Evolutionary conservation across 2,888 invertebrate species (phyloP).

Genomic region (Sarcophaga variegata): DNA sequence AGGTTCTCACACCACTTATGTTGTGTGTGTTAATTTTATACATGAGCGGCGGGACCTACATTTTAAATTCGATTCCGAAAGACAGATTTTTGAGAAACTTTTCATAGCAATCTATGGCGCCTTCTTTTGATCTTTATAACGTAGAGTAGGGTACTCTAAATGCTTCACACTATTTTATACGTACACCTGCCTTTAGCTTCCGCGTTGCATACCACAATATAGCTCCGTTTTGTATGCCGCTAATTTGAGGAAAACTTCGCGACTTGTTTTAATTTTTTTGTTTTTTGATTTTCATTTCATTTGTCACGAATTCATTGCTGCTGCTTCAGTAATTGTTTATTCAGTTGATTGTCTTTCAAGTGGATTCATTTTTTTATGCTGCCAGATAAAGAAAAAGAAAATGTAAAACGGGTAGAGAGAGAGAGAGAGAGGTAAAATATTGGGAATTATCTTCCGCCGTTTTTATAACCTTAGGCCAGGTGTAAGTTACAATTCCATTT

Average conservation of each 20-base stretch:
- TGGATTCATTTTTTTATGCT: slow-evolving; percentile 65
- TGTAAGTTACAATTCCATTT: slow-evolving; percentile 69
- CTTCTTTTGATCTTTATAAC: no score
- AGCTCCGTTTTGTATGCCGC: slow-evolving; percentile 49
- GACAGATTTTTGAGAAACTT: no score
- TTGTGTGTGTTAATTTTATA: no score
- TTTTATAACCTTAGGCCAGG: slow-evolving; percentile 69
- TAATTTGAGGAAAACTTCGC: slow-evolving; percentile 10
- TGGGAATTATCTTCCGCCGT: slow-evolving; percentile 62
- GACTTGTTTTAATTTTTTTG: slow-evolving; percentile 47
- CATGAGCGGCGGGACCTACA: no score
- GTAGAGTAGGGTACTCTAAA: no score
- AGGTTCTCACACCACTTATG: no score
- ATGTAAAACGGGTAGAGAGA: no score
- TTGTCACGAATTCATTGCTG: slow-evolving; percentile 1
- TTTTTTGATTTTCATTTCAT: slow-evolving; percentile 2
- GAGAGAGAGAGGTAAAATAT: slow-evolving; percentile 17
- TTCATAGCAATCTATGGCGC: no score
- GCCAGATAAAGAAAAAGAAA: neutral
- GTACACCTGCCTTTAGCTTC: slow-evolving; percentile 70
- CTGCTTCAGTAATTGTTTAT: slow-evolving; percentile 73
- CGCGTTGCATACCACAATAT: slow-evolving; percentile 23
- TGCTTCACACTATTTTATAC: slow-evolving; percentile 79
- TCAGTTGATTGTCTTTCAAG: slow-evolving; percentile 75
- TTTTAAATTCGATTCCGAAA: no score